A percentile compares a stretch with the other conserved stretches of the same genome.
phyloP scores from a whole-genome alignment of 2,113 vertebrate genomes.

The Thalassarche chlororhynchos region DNA sequence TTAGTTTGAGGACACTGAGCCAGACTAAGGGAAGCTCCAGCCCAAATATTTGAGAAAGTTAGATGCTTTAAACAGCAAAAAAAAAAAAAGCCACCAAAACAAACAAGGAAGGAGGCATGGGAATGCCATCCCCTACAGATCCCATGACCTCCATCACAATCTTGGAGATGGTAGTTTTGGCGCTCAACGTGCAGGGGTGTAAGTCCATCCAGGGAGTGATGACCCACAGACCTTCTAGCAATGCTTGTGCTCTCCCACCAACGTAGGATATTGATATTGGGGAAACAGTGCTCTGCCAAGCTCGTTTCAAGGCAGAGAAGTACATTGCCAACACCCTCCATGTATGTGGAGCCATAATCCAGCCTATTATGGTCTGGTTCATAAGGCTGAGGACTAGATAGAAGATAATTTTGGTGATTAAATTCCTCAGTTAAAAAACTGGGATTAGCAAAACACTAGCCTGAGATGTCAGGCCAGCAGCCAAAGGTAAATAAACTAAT shows the following conservation, averaged over 20 bases:
- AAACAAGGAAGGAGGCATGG: not conserved
- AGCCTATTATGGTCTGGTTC: not conserved
- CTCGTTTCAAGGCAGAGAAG: not conserved
- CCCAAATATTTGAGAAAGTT: not conserved
- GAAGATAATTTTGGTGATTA: not conserved
- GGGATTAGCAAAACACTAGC: not conserved
- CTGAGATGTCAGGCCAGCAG: not conserved
- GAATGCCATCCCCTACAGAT: not conserved
- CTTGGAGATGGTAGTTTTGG: not conserved
- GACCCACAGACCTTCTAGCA: not conserved
- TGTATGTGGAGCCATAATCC: not conserved
- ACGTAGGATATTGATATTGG: rapidly evolving
- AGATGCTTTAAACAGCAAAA: not conserved
- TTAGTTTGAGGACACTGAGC: not conserved
- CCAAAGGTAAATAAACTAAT: not conserved
- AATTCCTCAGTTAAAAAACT: not conserved
- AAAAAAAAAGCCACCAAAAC: not conserved
- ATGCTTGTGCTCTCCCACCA: not conserved
- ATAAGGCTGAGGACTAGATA: not conserved
- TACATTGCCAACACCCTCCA: not conserved
- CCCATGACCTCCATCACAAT: not conserved
- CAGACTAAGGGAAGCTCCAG: not conserved
- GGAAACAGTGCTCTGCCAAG: not conserved
- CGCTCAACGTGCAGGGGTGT: rapidly evolving
- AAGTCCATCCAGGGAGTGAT: too few relatives aligned